A percentile compares a stretch with the other conserved stretches of the same genome.
Conservation (phyloP, 1,140 invertebrate genomes). For the Lepidurus arcticus region DNA sequence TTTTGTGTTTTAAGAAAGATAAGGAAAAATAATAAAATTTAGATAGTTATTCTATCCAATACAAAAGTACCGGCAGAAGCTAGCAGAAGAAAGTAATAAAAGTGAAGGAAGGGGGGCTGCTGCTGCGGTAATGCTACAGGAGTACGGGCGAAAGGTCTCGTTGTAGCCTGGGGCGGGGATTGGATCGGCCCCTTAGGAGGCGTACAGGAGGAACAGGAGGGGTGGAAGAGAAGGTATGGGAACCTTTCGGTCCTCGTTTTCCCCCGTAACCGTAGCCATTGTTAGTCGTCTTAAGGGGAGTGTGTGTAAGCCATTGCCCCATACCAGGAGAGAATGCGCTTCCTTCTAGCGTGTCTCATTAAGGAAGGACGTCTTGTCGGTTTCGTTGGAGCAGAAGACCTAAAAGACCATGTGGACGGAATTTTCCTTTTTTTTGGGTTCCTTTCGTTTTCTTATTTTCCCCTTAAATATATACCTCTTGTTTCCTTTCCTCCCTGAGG, state of each 20-base stretch:
- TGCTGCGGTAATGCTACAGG: not conserved
- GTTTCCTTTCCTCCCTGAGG: not conserved
- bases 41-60: not conserved
- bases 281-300: not conserved
- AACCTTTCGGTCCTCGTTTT: not conserved
- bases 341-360: constrained; percentile 10
- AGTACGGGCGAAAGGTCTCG: not conserved
- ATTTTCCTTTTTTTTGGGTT: not conserved
- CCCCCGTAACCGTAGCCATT: not conserved
- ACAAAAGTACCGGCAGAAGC: not conserved
- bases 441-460: not conserved
- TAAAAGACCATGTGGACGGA: constrained; percentile 7
- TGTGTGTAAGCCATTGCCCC: not conserved
- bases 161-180: not conserved
- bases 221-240: not conserved
- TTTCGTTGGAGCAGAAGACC: not conserved
- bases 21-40: not conserved
- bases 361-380: constrained; percentile 15
- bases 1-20: no score
- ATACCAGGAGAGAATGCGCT: not conserved
- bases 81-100: not conserved
- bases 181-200: constrained; percentile 1
- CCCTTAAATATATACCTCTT: not conserved
- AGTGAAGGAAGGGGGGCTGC: not conserved
- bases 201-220: not conserved